Conservation (phyloP, 64 coral and sea anemone genomes). For the Trachythela sp. region DNA sequence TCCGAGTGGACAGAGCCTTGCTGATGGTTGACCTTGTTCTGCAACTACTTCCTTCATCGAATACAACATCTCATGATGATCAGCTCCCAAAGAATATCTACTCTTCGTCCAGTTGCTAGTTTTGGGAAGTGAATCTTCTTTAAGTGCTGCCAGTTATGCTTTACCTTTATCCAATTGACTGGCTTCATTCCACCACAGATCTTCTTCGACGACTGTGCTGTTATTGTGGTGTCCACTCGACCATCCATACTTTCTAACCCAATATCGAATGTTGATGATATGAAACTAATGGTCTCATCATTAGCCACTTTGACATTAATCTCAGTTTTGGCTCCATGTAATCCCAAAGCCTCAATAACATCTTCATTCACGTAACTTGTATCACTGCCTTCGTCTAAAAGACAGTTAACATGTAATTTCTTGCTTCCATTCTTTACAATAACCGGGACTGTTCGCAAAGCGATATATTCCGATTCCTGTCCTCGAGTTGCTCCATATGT, state of each 20-base stretch:
- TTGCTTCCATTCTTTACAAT: slow-evolving; percentile 52
- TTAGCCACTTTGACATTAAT: slow-evolving; percentile 54
- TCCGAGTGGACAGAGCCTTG: slow-evolving; percentile 45
- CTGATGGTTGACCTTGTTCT: slow-evolving; percentile 17
- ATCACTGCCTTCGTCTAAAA: too few relatives aligned
- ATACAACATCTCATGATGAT: slow-evolving; percentile 38
- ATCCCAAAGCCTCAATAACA: slow-evolving; percentile 41
- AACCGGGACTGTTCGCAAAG: slow-evolving; percentile 42
- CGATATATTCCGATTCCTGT: slow-evolving; percentile 44
- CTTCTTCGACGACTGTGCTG: slow-evolving; percentile 10
- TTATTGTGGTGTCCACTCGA: slow-evolving; percentile 31
- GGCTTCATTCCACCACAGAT: slow-evolving; percentile 43
- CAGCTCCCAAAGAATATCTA: slow-evolving; percentile 30
- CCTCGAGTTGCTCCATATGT: slow-evolving; percentile 20
- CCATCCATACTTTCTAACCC: slow-evolving; percentile 18
- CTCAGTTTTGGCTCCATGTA: slow-evolving; percentile 12
- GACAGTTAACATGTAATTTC: slow-evolving; percentile 50
- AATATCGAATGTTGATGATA: background rate
- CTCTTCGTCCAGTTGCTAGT: slow-evolving; percentile 28
- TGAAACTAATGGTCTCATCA: background rate
- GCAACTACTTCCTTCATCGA: slow-evolving; percentile 27
- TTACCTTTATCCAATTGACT: slow-evolving; percentile 39
- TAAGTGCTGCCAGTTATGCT: slow-evolving; percentile 45
- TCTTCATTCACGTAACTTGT: slow-evolving; percentile 62
- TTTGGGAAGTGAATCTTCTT: slow-evolving; percentile 40